These are phyloP conservation scores for Colistium nudipinnis DNA, from an alignment of 2,113 vertebrate species.

Conservation along the genomic window DNA sequence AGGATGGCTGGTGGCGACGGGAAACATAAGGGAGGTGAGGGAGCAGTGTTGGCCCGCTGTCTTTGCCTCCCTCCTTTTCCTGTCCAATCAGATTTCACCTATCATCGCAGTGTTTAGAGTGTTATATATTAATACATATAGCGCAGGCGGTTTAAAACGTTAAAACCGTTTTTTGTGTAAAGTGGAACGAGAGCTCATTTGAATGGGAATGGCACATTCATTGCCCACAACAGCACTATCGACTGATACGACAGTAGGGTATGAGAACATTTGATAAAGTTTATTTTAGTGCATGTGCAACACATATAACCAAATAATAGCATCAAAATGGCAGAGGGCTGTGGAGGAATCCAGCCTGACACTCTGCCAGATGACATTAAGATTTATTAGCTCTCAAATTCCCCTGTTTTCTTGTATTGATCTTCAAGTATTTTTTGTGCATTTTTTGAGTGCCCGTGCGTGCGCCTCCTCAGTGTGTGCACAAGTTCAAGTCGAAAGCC, in stretches of 20 bases:
- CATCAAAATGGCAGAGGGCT: no score
- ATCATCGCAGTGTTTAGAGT: not conserved
- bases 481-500: not conserved
- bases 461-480: not conserved
- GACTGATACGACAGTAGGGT: constrained; percentile 7
- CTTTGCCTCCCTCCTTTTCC: constrained; percentile 11
- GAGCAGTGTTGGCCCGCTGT: no score
- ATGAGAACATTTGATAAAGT: not conserved
- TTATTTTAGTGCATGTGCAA: not conserved
- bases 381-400: not conserved
- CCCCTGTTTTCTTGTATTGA: not conserved
- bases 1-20: not conserved
- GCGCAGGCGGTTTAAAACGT: constrained; percentile 17
- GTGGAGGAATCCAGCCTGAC: no score
- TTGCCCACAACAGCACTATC: constrained; percentile 3
- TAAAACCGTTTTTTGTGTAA: constrained; percentile 13
- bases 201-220: not conserved
- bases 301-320: not conserved
- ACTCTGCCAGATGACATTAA: not conserved
- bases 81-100: constrained; percentile 15
- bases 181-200: constrained; percentile 6
- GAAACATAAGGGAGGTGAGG: no score
- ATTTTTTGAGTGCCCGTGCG: not conserved
- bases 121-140: no score
- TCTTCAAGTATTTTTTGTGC: not conserved